Evolutionary conservation across 2,797 vertebrate genomes (phyloP), one percentile per base, ranked within the genome.

Genomic region (Neosalanx taihuensis): DNA sequence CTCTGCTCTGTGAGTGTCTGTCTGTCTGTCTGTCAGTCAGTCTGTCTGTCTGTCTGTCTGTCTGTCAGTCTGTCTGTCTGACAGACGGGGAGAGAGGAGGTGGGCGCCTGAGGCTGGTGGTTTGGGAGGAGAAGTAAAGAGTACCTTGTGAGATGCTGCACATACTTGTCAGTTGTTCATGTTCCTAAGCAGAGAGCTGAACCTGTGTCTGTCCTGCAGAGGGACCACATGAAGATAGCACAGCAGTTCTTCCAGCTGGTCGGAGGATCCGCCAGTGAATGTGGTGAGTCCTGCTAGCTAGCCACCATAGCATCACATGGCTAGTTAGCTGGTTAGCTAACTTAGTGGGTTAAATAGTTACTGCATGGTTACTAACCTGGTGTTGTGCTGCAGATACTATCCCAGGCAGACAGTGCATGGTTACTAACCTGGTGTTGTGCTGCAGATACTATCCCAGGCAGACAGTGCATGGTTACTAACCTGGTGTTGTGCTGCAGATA

Each of bases 231-330:
- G 84, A 96, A 95, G 92, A 95, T 94, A 80, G 94, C 95, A 66
- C 95, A 96, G 72, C 93, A 95, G 81, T 95, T 94, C 83, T 96
- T 96, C 78, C 94, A 96, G 85, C 77, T 96, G 79, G 95, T 96
- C 56, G 95, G 95, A 74, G 93, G 94, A 71, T 96, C 95, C 70
- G 92, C 94, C n/a, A 95, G 94, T 29, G 95, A 96, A 91, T 94
- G 95, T 70, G 94, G 95, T 96, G 91, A 62, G 72, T 57, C 30
- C 20, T 2, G 3, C 20, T 60, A 13, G 4, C 12, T 23, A 5
- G 20, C 41, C 5, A 5, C 9, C 64, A 46, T 3, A 46, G 9
- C 23, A 12, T 26, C 37, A 41, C 37, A 12, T 41, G 37, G 12
- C 12, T 35, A 4, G 33, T 35, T 35, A 35, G 33, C 33, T 35